Base-by-base conservation (phyloP, 2,888 invertebrate genomes). In the Leucoptera coffeella region DNA sequence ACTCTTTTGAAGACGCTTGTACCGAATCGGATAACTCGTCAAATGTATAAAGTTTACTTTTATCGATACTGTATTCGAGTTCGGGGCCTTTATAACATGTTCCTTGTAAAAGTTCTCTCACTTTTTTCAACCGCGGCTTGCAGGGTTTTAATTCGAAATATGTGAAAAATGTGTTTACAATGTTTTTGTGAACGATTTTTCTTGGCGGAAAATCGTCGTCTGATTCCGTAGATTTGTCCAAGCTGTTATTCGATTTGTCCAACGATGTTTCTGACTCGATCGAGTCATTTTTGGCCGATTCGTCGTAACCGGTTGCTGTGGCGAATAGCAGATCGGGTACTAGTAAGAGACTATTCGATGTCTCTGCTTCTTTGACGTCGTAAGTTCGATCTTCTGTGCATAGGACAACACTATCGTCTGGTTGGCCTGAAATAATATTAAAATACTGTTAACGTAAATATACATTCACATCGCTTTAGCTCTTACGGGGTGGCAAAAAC, bases 361-460 rank as follows among this genome's bases (percentile, higher is more conserved):
- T 92, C 58, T 93, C 94, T 0, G 90, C 87, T 47, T 84, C 85
- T 53, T 84, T 85, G 0, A 94, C 74, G 38, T 92, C 88, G 47
- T 83, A 95, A 0, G 93, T 93, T 49, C 74, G 74, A 30, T 73
- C 73, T 22, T 75, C 71, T 1, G 90, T 89, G 46, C 94, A 94
- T 17, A 95, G 54, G 1, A 92, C 88, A 8, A 85, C 84, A 40
- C 75, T 76, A 40, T 93, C 93, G 28, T 84, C 74, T 12, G 77
- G 65, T 15, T 79, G 78, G 1, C 85, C 85, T 64, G 29, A 4
- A 33, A 38, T n/a, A n/a, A n/a, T n/a, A n/a, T n/a, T n/a, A n/a
- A n/a, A n/a, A n/a, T n/a, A n/a, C n/a, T n/a, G n/a, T n/a, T n/a
- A n/a, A n/a, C n/a, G n/a, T n/a, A n/a, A n/a, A n/a, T n/a, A n/a